These are phyloP conservation scores for Drosophila kikkawai DNA, from an alignment of 1,140 invertebrate genomes.

Conservation along the genomic window DNA sequence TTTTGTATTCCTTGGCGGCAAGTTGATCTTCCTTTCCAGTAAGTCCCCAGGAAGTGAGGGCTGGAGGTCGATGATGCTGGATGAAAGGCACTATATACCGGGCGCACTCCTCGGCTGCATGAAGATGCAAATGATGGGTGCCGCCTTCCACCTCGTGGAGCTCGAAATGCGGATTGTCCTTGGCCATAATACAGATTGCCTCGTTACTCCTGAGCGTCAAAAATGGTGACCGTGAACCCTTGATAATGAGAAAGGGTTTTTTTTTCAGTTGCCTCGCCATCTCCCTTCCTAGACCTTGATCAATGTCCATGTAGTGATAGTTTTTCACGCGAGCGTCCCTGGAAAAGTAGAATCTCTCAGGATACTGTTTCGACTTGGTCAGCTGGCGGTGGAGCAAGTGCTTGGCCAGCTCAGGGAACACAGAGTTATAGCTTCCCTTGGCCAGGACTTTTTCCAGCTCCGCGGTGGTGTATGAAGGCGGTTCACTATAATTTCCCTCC, in stretches of 20 bases:
- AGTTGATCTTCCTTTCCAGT: slow-evolving; percentile 9
- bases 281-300: slow-evolving; percentile 16
- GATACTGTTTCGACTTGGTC: slow-evolving; percentile 85
- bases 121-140: slow-evolving; percentile 90
- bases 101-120: slow-evolving; percentile 87
- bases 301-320: slow-evolving; percentile 30
- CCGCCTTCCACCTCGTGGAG: slow-evolving; percentile 84
- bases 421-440: slow-evolving; percentile 85
- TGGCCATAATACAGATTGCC: slow-evolving; percentile 86
- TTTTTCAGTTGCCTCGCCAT: slow-evolving; percentile 51
- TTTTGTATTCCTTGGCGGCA: neutral
- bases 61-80: slow-evolving; percentile 47
- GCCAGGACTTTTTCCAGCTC: slow-evolving; percentile 86
- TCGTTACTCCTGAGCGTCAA: neutral
- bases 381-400: slow-evolving; percentile 87
- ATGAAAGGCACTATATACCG: slow-evolving; percentile 87
- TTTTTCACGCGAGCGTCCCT: slow-evolving; percentile 87
- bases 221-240: slow-evolving; percentile 40
- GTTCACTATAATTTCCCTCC: slow-evolving; percentile 74
- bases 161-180: slow-evolving; percentile 87
- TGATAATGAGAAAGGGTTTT: slow-evolving; percentile 70
- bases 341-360: slow-evolving; percentile 87
- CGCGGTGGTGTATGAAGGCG: slow-evolving; percentile 87
- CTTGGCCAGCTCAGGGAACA: slow-evolving; percentile 86
- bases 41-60: slow-evolving; percentile 42